A percentile compares a stretch with the other conserved stretches of the same genome.
These are phyloP conservation scores for Zaprionus kolodkinae DNA, from an alignment of 1,140 invertebrate genomes.

Conservation along the genomic window DNA sequence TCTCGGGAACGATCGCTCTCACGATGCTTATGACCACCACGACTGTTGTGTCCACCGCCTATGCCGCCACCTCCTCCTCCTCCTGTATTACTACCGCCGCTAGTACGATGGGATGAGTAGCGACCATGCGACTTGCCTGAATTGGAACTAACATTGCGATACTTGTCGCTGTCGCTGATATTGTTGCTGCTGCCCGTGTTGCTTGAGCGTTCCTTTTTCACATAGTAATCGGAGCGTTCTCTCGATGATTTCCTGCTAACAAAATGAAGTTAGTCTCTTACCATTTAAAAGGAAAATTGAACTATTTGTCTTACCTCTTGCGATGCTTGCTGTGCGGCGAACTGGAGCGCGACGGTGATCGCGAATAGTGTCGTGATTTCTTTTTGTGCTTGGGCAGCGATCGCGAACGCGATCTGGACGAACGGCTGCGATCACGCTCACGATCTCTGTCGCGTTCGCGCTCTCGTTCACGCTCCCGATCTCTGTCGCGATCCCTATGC, in stretches of 20 bases:
- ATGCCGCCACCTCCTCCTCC: constrained; percentile 27
- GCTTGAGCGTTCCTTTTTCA: constrained; percentile 69
- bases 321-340: constrained; percentile 82
- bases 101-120: constrained; percentile 60
- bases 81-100: constrained; percentile 28
- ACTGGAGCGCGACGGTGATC: constrained; percentile 74
- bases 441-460: constrained; percentile 50
- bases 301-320: constrained; percentile 60
- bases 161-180: constrained; percentile 61
- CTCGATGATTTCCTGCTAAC: constrained; percentile 61
- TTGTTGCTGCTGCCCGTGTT: constrained; percentile 60
- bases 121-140: constrained; percentile 68
- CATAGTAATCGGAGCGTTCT: constrained; percentile 75
- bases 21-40: constrained; percentile 68
- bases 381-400: constrained; percentile 76
- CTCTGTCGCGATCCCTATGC: constrained; percentile 46
- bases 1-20: constrained; percentile 77
- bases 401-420: constrained; percentile 84
- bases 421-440: constrained; percentile 66
- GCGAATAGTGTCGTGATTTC: constrained; percentile 80
- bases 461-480: constrained; percentile 39
- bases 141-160: constrained; percentile 68
- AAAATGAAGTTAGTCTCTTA: not conserved
- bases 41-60: constrained; percentile 42
- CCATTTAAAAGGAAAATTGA: not conserved